These are phyloP conservation scores for Monopis laevigella DNA, from an alignment of 2,888 invertebrate genomes.

Conservation along the genomic window DNA sequence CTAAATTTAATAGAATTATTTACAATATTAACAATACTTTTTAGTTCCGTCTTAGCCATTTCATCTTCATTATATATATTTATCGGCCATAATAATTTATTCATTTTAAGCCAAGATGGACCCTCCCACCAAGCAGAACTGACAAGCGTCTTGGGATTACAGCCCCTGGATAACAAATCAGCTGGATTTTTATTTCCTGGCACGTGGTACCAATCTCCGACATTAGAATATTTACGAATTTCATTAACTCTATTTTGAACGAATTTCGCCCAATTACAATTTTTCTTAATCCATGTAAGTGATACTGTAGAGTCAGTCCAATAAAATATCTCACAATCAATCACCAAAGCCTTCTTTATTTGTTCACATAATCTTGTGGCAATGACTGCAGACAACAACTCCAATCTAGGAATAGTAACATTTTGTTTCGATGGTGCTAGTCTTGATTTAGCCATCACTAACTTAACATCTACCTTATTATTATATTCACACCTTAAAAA, in stretches of 20 bases:
- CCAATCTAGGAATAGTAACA: slow-evolving; percentile 8
- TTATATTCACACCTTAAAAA: not conserved
- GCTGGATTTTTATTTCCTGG: slow-evolving; percentile 11
- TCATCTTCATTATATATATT: not conserved
- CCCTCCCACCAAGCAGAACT: slow-evolving; percentile 12
- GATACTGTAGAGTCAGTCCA: slow-evolving; percentile 2
- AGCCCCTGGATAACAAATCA: slow-evolving; percentile 11
- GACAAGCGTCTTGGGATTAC: slow-evolving; percentile 4
- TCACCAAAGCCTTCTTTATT: not conserved
- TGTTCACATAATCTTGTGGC: slow-evolving; percentile 3
- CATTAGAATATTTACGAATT: slow-evolving; percentile 1
- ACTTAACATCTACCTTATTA: not conserved
- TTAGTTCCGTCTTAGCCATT: not conserved
- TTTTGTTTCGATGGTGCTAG: slow-evolving; percentile 4
- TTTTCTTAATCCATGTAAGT: not conserved
- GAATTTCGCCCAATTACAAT: slow-evolving; percentile 3
- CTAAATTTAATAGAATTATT: not conserved
- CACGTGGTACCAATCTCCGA: slow-evolving; percentile 9
- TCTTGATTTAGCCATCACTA: slow-evolving; percentile 3
- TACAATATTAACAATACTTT: not conserved
- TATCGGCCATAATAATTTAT: not conserved
- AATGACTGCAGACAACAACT: slow-evolving; percentile 8
- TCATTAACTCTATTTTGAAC: slow-evolving; percentile 13
- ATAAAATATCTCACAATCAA: not conserved
- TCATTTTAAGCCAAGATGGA: slow-evolving; percentile 3